Evolutionary conservation across 2,113 vertebrate species (phyloP), one percentile per base, ranked within the genome.

Genomic region (Motacilla alba): DNA sequence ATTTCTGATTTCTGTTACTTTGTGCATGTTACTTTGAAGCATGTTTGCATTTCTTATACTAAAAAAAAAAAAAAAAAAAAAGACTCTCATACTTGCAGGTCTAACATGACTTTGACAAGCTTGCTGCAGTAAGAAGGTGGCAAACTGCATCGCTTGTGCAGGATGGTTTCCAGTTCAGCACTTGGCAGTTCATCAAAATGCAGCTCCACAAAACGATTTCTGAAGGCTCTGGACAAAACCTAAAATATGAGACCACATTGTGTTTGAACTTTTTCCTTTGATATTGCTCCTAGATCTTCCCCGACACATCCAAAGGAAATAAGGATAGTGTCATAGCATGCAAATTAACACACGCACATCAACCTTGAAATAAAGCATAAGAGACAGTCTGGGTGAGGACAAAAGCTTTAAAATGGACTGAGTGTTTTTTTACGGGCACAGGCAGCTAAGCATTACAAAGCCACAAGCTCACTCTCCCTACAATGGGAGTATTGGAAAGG

Each of bases 181-280:
- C 98, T 99, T 75, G 99, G 99, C 50, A 99, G 94, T 79, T 99
- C 99, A 91, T 99, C 98, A 97, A 99, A 99, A 98, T 99, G 99
- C 47, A 99, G 96, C 92, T 99, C 99, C 87, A 99, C 99, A 96
- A 99, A 99, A 73, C 99, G 98, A 94, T 99, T 99, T 89, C 99
- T 98, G 96, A 99, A 99, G 22, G 99, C 99, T 97, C 99, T 98
- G 56, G 99, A 99, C 92, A 99, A 98, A 60, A 99, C 98, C 99
- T 99, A 88, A 53, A 85, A 92, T 30, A 70, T 0, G 18, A 96
- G 47, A 52, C 74, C 15, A 93, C 18, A 62, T 6, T 17, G 64
- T 47, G 47, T 52, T 79, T 69, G 7, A 93, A 87, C 11, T 35
- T 80, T 66, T 79, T 73, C 30, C 50, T 90, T 83, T 60, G 7